Conservation (phyloP, 2,888 invertebrate genomes). For the Sepioteuthis lessoniana region DNA sequence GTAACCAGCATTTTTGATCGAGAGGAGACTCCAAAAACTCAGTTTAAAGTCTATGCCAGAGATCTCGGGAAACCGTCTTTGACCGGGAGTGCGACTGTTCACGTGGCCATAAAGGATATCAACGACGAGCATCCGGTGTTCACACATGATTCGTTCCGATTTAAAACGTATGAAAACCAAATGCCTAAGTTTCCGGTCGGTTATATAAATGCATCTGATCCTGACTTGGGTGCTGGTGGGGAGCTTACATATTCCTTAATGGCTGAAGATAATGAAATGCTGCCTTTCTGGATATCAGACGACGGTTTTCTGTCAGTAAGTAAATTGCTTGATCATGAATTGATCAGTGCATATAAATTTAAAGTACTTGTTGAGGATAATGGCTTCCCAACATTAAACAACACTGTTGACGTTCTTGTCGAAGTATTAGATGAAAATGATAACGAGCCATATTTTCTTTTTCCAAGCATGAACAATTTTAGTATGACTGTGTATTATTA, state of each 20-base stretch:
- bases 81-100: constrained; percentile 60
- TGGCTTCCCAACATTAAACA: constrained; percentile 62
- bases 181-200: constrained; percentile 57
- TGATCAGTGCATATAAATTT: constrained; percentile 60
- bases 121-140: constrained; percentile 68
- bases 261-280: constrained; percentile 52
- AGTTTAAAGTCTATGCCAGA: constrained; percentile 63
- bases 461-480: constrained; percentile 63
- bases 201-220: constrained; percentile 61
- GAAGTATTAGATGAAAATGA: constrained; percentile 68
- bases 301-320: constrained; percentile 62
- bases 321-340: constrained; percentile 63
- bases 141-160: constrained; percentile 58
- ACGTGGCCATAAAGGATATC: constrained; percentile 60
- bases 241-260: constrained; percentile 58
- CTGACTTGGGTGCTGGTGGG: constrained; percentile 62
- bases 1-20: constrained; percentile 63
- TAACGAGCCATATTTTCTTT: constrained; percentile 64
- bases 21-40: constrained; percentile 58
- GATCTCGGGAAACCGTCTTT: constrained; percentile 63
- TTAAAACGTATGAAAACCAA: constrained; percentile 62
- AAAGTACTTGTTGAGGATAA: constrained; percentile 65
- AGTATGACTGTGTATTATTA: constrained; percentile 58
- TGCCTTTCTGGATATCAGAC: constrained; percentile 63
- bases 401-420: constrained; percentile 62